phyloP scores from a whole-genome alignment of 2,113 vertebrate species.

The Xiphophorus maculatus region DNA sequence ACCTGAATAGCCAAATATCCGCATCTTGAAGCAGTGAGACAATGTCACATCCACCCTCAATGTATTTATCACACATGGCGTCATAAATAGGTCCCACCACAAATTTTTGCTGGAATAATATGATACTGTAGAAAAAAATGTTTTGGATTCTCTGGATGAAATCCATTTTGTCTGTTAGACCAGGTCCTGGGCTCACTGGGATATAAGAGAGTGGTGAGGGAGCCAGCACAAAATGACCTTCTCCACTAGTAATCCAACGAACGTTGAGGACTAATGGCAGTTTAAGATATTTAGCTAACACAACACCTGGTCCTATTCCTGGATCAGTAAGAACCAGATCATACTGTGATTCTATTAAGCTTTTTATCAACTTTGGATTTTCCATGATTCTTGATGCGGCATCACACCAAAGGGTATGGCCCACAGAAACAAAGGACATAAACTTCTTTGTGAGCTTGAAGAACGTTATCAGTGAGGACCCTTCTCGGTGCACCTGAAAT shows the following conservation, averaged over 20 bases:
- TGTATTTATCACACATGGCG: conserved; percentile 67
- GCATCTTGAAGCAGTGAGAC: conserved; percentile 70
- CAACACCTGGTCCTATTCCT: conserved; percentile 52
- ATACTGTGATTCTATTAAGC: conserved; percentile 57
- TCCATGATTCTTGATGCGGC: conserved; percentile 42
- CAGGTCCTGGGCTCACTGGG: conserved; percentile 69
- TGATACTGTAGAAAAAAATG: conserved; percentile 46
- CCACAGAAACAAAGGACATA: background rate
- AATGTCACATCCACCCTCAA: conserved; percentile 65
- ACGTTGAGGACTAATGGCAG: conserved; percentile 77
- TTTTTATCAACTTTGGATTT: conserved; percentile 43
- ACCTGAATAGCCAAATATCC: conserved; percentile 79
- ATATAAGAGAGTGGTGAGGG: conserved; percentile 79
- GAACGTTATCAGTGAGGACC: conserved; percentile 25
- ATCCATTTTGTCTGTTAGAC: conserved; percentile 74
- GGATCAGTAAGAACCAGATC: conserved; percentile 80
- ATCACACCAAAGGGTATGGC: conserved; percentile 23
- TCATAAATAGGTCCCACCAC: conserved; percentile 68
- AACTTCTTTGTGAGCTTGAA: conserved; percentile 54
- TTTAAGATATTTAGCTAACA: conserved; percentile 76
- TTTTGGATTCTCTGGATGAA: conserved; percentile 77
- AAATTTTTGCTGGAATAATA: conserved; percentile 51
- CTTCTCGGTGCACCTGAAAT: conserved; percentile 55
- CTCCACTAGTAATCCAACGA: conserved; percentile 76
- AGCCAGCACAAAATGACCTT: conserved; percentile 73